A percentile compares a stretch with the other conserved stretches of the same genome.
These are phyloP conservation scores for Hephaestus fuliginosus DNA, from an alignment of 2,797 vertebrate genomes.

Conservation along the genomic window DNA sequence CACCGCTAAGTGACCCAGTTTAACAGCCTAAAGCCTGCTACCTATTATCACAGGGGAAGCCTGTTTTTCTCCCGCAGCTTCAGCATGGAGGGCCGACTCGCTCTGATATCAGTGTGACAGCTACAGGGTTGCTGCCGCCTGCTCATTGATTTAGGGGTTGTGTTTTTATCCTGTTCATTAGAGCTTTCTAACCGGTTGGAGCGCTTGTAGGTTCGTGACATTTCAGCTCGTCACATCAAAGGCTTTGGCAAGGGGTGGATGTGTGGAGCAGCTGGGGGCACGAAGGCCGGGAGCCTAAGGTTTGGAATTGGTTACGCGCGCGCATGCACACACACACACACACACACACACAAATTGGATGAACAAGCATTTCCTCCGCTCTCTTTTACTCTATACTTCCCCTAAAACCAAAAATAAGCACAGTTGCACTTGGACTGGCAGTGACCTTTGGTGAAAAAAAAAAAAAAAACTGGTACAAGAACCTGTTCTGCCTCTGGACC, in stretches of 20 bases:
- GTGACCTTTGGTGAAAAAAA: constrained; percentile 60
- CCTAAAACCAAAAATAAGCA: constrained; percentile 27
- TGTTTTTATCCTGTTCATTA: constrained; percentile 82
- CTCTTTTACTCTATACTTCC: constrained; percentile 11
- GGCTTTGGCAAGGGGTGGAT: constrained; percentile 45
- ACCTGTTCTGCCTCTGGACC: constrained; percentile 56
- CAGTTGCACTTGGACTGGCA: constrained; percentile 40
- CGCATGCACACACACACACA: constrained; percentile 18
- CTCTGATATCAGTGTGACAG: constrained; percentile 75
- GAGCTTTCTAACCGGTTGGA: constrained; percentile 71
- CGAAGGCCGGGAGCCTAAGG: constrained; percentile 32
- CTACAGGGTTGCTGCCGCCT: constrained; percentile 70
- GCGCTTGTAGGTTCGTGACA: constrained; percentile 77
- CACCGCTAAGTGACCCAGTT: constrained; percentile 75
- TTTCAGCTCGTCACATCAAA: constrained; percentile 79
- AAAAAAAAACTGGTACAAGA: constrained; percentile 52
- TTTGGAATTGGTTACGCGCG: constrained; percentile 23
- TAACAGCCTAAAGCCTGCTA: constrained; percentile 70
- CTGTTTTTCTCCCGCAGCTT: constrained; percentile 66
- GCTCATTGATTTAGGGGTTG: constrained; percentile 72
- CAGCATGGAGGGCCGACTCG: constrained; percentile 53
- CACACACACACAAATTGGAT: constrained; percentile 19
- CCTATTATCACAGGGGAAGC: constrained; percentile 75
- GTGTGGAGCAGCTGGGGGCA: constrained; percentile 65
- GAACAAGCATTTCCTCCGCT: constrained; percentile 46